phyloP scores from a whole-genome alignment of 2,113 vertebrate species.

The Tapirus terrestris region DNA sequence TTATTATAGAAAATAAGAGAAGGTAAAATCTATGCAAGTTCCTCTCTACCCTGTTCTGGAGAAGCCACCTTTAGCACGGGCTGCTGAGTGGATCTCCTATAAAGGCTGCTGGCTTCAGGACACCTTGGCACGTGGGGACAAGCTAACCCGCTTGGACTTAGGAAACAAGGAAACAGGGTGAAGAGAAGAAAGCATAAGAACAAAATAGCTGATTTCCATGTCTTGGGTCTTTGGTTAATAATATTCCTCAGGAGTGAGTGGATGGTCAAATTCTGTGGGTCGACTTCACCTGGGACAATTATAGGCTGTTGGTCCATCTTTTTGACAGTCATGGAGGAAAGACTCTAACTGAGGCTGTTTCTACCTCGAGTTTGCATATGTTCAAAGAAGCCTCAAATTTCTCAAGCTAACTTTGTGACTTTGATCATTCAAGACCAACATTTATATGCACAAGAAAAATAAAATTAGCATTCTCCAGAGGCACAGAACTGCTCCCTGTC shows the following conservation, averaged over 20 bases:
- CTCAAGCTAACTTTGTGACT: background rate
- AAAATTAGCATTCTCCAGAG: background rate
- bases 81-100: background rate
- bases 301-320: background rate
- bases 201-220: background rate
- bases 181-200: background rate
- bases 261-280: background rate
- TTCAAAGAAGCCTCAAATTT: constrained; percentile 5
- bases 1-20: background rate
- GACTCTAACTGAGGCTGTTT: background rate
- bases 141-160: background rate
- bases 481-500: background rate
- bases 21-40: background rate
- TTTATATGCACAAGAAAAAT: background rate
- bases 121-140: background rate
- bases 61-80: background rate
- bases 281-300: background rate
- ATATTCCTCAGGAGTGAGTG: background rate
- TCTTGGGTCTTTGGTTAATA: background rate
- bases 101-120: background rate
- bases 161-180: background rate
- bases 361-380: background rate
- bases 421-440: constrained; percentile 15
- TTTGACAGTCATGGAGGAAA: background rate
- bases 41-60: background rate